phyloP scores from a whole-genome alignment of 2,113 vertebrate genomes.

The Oreochromis niloticus region DNA sequence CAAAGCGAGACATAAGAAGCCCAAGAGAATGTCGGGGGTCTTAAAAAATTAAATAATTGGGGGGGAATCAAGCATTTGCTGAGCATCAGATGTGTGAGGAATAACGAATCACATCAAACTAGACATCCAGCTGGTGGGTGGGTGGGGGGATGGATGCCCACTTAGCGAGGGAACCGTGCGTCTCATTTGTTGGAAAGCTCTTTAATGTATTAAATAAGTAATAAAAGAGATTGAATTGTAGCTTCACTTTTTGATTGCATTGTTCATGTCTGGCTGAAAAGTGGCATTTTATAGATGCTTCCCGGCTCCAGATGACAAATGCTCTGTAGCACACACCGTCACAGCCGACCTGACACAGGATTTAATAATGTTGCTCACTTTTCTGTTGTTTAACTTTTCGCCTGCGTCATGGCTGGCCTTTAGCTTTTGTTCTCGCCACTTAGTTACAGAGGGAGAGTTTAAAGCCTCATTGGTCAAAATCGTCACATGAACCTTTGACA shows the following conservation, averaged over 20 bases:
- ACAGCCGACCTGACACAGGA: not conserved
- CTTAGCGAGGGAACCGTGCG: not conserved
- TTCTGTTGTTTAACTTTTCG: not conserved
- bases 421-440: not conserved
- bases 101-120: not conserved
- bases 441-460: constrained; percentile 10
- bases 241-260: not conserved
- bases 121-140: not conserved
- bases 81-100: not conserved
- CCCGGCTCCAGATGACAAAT: not conserved
- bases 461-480: constrained; percentile 50
- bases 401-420: not conserved
- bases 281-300: not conserved
- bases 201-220: constrained; percentile 10
- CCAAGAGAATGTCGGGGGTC: not conserved
- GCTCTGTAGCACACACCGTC: not conserved
- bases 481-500: constrained; percentile 22
- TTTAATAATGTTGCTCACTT: not conserved
- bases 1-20: not conserved
- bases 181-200: not conserved
- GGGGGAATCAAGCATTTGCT: not conserved
- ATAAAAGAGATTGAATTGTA: not conserved
- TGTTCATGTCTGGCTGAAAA: not conserved
- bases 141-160: not conserved
- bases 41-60: not conserved